Conservation (phyloP, 2,113 vertebrate genomes). For the Rattus norvegicus region DNA sequence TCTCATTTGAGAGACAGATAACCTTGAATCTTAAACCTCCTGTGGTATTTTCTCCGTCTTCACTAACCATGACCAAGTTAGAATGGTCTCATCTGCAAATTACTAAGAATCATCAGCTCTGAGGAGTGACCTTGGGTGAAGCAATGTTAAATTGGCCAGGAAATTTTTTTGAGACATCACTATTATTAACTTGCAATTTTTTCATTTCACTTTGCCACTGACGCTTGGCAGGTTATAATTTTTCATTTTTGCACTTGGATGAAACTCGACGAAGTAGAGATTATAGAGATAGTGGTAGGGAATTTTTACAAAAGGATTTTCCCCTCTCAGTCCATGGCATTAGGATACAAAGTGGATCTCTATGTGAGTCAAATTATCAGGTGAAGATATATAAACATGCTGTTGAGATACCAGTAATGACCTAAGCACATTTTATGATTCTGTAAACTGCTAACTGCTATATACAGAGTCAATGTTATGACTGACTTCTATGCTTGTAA, state of each 20-base stretch:
- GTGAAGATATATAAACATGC: constrained; percentile 17
- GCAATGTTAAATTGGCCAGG: constrained; percentile 90
- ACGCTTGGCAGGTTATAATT: constrained; percentile 95
- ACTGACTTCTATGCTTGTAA: constrained; percentile 2
- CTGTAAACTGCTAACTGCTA: not conserved
- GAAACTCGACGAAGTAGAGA: constrained; percentile 90
- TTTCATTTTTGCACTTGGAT: constrained; percentile 92
- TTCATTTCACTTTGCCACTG: constrained; percentile 92
- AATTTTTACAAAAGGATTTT: constrained; percentile 87
- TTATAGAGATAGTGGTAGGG: constrained; percentile 89
- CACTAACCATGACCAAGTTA: constrained; percentile 74
- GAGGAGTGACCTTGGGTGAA: constrained; percentile 91
- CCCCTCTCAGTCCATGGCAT: constrained; percentile 73
- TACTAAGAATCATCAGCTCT: constrained; percentile 86
- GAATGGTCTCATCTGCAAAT: constrained; percentile 85
- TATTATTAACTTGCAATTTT: constrained; percentile 93
- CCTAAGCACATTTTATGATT: not conserved
- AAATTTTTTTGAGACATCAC: constrained; percentile 87
- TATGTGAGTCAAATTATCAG: constrained; percentile 66
- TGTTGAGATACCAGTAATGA: constrained; percentile 40
- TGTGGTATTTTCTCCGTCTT: constrained; percentile 77
- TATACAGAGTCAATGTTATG: constrained; percentile 12
- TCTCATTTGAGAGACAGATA: constrained; percentile 77
- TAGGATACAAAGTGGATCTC: constrained; percentile 68
- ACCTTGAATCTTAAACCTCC: constrained; percentile 79